Conservation (phyloP, 2,113 vertebrate species). For the Neolamprologus brichardi region DNA sequence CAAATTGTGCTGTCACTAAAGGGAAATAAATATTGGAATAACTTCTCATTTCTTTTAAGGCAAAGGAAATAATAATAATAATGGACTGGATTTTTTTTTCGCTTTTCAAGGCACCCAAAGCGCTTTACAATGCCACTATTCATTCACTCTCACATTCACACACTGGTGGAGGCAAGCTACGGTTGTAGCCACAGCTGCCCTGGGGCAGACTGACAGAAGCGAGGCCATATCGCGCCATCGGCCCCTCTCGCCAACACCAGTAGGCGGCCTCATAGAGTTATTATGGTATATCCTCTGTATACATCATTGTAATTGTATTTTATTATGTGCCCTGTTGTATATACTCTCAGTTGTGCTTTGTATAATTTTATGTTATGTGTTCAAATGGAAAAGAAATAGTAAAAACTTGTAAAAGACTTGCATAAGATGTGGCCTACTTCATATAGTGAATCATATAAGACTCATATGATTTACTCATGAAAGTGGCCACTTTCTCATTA, state of each 20-base stretch:
- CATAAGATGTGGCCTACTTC: neutral
- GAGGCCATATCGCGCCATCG: too few species aligned
- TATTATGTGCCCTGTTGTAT: neutral
- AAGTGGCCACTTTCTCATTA: neutral
- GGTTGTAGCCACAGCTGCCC: too few species aligned
- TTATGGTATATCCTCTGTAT: neutral
- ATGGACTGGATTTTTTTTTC: too few species aligned
- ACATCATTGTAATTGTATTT: neutral
- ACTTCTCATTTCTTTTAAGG: neutral
- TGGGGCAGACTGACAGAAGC: too few species aligned
- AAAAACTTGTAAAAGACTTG: neutral
- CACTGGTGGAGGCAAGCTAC: too few species aligned
- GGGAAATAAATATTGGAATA: neutral
- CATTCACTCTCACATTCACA: too few species aligned
- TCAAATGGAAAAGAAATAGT: neutral
- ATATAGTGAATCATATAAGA: neutral
- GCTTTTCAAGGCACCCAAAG: too few species aligned
- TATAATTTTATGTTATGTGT: neutral
- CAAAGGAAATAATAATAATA: neutral
- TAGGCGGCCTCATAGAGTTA: neutral
- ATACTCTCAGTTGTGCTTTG: neutral
- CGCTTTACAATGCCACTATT: rapidly evolving
- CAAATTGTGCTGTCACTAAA: neutral
- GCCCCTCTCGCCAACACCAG: too few species aligned
- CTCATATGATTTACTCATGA: neutral